A percentile compares a stretch with the other conserved stretches of the same genome.
phyloP scores from a whole-genome alignment of 1,140 invertebrate genomes.

The Ridgeia piscesae region DNA sequence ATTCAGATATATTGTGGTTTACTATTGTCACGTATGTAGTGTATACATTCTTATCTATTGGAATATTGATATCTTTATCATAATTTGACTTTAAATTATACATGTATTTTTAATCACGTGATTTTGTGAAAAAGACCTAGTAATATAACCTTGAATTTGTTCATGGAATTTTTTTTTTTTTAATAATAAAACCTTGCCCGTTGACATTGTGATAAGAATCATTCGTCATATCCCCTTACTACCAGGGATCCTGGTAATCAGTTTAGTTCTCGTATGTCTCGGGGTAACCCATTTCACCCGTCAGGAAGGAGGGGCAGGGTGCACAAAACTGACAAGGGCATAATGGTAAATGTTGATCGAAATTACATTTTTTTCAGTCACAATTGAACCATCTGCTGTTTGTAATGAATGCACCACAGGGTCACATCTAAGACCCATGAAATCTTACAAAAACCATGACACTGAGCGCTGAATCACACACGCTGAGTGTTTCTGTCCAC shows the following conservation, averaged over 20 bases:
- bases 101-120: background rate
- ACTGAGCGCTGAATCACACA: background rate
- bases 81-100: no score
- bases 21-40: background rate
- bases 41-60: background rate
- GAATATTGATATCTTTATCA: background rate
- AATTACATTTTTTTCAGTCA: background rate
- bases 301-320: background rate
- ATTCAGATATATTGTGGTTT: background rate
- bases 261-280: background rate
- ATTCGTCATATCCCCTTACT: background rate
- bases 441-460: background rate
- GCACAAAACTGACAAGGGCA: background rate
- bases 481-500: background rate
- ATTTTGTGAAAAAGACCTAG: background rate
- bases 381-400: background rate
- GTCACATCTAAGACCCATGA: background rate
- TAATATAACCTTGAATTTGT: background rate
- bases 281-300: background rate
- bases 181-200: no score
- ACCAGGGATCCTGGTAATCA: background rate
- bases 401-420: background rate
- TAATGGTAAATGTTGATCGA: background rate
- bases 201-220: background rate
- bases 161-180: no score